These are phyloP conservation scores for Actenoides hombroni DNA, from an alignment of 2,113 vertebrate genomes.

Conservation along the genomic window DNA sequence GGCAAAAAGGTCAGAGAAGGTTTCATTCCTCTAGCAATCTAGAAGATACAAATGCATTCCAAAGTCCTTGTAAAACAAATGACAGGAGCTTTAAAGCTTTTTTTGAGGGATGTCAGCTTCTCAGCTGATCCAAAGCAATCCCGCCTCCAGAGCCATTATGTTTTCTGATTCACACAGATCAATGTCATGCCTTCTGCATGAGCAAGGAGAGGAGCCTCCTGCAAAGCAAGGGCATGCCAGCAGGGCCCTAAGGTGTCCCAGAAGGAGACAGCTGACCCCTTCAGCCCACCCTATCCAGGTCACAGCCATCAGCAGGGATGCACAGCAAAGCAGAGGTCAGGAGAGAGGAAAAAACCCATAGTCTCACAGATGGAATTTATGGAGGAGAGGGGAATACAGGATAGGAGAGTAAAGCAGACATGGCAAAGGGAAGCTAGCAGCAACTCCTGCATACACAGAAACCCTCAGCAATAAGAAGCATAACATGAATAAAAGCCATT, in stretches of 20 bases:
- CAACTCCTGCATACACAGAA: not conserved
- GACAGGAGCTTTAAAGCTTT: not conserved
- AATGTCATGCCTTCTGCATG: accelerated
- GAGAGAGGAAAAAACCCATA: not conserved
- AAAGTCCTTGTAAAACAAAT: not conserved
- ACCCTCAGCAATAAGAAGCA: not conserved
- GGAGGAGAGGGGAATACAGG: not conserved
- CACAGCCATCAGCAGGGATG: not conserved
- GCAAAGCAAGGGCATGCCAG: not conserved
- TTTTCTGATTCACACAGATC: not conserved
- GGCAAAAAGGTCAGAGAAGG: not conserved
- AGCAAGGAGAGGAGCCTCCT: not conserved
- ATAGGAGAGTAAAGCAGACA: not conserved
- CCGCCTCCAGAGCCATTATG: not conserved
- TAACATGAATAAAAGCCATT: not conserved
- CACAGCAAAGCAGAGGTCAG: not conserved
- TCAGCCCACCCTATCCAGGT: no score
- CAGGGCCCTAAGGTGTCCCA: accelerated
- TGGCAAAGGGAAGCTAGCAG: not conserved
- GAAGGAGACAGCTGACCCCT: not conserved
- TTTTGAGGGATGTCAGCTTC: not conserved
- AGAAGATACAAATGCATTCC: not conserved
- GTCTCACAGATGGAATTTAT: not conserved
- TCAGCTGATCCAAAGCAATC: not conserved
- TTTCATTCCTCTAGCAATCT: not conserved